phyloP scores from a whole-genome alignment of 2,797 vertebrate genomes.

The Peromyscus nudipes region DNA sequence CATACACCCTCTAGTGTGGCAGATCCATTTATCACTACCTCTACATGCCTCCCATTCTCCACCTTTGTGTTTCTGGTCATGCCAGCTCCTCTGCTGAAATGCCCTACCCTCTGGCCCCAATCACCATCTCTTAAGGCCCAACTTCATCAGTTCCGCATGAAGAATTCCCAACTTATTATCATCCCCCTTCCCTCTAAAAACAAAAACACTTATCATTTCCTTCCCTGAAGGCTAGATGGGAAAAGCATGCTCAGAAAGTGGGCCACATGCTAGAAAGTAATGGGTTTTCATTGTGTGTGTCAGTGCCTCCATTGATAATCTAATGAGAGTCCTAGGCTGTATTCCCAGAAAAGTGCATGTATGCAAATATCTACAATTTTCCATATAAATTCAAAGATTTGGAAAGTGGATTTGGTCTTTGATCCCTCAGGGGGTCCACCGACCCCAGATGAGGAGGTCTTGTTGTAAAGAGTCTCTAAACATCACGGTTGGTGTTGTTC shows the following conservation, averaged over 20 bases:
- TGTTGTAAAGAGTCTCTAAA: slow-evolving; percentile 38
- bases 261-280: background rate
- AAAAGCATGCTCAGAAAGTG: slow-evolving; percentile 41
- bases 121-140: background rate
- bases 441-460: background rate
- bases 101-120: background rate
- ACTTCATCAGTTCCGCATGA: slow-evolving; percentile 23
- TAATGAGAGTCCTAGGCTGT: background rate
- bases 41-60: no score
- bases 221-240: slow-evolving; percentile 9
- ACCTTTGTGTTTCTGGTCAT: background rate
- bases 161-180: slow-evolving; percentile 12
- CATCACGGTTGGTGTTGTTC: background rate
- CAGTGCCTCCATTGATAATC: background rate
- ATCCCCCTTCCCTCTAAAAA: background rate
- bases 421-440: background rate
- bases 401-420: slow-evolving; percentile 42
- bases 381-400: slow-evolving; percentile 54
- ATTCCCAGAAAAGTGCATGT: slow-evolving; percentile 14
- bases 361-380: slow-evolving; percentile 53
- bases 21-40: background rate
- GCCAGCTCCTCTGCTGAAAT: background rate
- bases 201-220: background rate
- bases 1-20: background rate
- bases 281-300: background rate